Conservation (phyloP, 2,888 invertebrate genomes). For the Cabera pusaria region DNA sequence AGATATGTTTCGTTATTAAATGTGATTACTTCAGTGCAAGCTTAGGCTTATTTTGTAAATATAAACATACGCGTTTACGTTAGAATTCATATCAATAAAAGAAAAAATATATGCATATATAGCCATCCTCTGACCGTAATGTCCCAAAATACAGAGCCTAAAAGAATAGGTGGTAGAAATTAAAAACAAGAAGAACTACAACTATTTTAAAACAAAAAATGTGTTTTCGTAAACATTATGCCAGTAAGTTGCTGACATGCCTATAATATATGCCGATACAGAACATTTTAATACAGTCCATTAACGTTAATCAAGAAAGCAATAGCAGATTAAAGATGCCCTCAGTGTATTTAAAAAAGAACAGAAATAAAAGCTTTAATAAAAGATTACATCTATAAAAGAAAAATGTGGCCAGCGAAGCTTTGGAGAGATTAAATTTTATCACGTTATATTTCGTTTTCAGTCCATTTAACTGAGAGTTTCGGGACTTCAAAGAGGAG, state of each 20-base stretch:
- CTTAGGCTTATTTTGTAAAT: too few relatives aligned
- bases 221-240: slow-evolving; percentile 14
- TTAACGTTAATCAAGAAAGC: slow-evolving; percentile 6
- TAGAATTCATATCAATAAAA: too few relatives aligned
- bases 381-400: slow-evolving; percentile 33
- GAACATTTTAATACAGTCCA: slow-evolving; percentile 3
- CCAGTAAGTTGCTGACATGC: slow-evolving; percentile 10
- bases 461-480: slow-evolving; percentile 40
- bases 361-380: slow-evolving; percentile 27
- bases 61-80: too few relatives aligned
- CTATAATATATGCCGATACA: slow-evolving; percentile 4
- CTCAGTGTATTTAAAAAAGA: slow-evolving; percentile 19
- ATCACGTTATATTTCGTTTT: slow-evolving; percentile 43
- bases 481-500: slow-evolving; percentile 39
- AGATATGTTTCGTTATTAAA: too few relatives aligned
- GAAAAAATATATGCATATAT: too few relatives aligned
- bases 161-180: too few relatives aligned
- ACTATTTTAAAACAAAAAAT: slow-evolving; percentile 29
- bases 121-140: too few relatives aligned
- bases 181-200: too few relatives aligned
- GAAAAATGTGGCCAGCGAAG: slow-evolving; percentile 34
- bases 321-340: slow-evolving; percentile 11
- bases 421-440: slow-evolving; percentile 37
- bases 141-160: too few relatives aligned
- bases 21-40: too few relatives aligned